Evolutionary conservation across 2,113 vertebrate genomes (phyloP), one percentile per base, ranked within the genome.

Genomic region (Rattus norvegicus): DNA sequence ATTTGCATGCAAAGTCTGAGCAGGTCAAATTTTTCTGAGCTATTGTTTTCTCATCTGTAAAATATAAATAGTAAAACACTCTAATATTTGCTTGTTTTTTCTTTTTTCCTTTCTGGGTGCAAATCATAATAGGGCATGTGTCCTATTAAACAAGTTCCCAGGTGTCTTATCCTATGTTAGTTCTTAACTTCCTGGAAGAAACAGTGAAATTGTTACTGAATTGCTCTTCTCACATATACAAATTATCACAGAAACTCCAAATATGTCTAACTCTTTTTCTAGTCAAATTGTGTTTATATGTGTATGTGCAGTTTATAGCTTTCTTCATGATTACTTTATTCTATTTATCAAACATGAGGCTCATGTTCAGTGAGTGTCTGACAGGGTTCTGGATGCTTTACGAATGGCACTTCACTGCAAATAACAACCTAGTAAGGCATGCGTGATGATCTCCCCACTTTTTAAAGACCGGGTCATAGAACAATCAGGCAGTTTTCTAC

Each of bases 321-420:
- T 19, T 91, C 39, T 88, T 56, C 20, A 17, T 33, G 33, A 63
- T 85, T 91, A 54, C 3, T 54, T 88, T 84, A 87, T 90, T 90
- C 47, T 83, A 56, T 76, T 95, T 85, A 61, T n/a, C 65, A 75
- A 93, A 91, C 76, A 85, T 36, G 33, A 11, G 88, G 33, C 47
- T 73, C n/a, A 65, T 9, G 12, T 8, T 30, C 47, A 88, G 7
- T 92, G 75, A 43, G 19, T 69, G 73, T 92, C 47, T 56, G 63
- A 91, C 24, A 72, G 39, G 76, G 9, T 54, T 79, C 70, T 88
- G 49, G 87, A 69, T 8, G 5, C 36, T 83, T 90, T 39, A 39
- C n/a, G 61, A 79, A 56, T 80, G 65, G 16, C n/a, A 49, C 24
- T 19, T 75, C 56, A 84, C 13, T 85, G 13, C 11, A 49, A 85